Evolutionary conservation across 2,113 vertebrate species (phyloP).

Genomic region (Hyla sarda): DNA sequence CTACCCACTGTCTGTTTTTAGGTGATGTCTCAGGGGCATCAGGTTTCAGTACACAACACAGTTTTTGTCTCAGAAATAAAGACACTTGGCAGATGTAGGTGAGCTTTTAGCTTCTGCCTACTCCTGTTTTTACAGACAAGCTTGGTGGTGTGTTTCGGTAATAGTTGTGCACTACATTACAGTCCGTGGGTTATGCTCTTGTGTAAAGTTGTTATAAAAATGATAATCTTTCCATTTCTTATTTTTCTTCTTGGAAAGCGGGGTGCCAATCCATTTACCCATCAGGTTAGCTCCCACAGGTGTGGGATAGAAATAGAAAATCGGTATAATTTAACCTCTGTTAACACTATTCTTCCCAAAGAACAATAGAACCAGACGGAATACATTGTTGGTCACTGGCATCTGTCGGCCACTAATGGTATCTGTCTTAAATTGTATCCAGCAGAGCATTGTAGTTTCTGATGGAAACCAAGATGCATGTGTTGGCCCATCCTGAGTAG

Average conservation of each 20-base stretch:
- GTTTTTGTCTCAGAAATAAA: constrained; percentile 10
- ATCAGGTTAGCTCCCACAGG: background rate
- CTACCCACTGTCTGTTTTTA: constrained; percentile 10
- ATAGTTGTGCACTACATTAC: background rate
- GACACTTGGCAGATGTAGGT: background rate
- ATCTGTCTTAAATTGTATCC: too few relatives aligned
- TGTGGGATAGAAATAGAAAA: too few relatives aligned
- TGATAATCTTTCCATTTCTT: too few relatives aligned
- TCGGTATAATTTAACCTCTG: too few relatives aligned
- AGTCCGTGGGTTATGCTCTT: background rate
- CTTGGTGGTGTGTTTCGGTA: background rate
- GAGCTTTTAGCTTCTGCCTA: background rate
- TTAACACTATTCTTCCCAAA: too few relatives aligned
- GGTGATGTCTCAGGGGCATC: constrained; percentile 16
- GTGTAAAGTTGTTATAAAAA: background rate
- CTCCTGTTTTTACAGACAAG: background rate
- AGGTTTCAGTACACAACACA: constrained; percentile 4
- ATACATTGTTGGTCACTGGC: too few relatives aligned
- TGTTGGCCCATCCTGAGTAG: background rate
- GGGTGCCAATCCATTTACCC: background rate
- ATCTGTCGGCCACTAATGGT: too few relatives aligned
- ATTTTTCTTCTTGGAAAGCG: background rate
- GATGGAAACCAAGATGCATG: background rate
- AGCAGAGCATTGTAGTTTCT: too few relatives aligned
- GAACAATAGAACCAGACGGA: too few relatives aligned